Base-by-base conservation (phyloP, 2,888 invertebrate species). In the Plebejus anna region DNA sequence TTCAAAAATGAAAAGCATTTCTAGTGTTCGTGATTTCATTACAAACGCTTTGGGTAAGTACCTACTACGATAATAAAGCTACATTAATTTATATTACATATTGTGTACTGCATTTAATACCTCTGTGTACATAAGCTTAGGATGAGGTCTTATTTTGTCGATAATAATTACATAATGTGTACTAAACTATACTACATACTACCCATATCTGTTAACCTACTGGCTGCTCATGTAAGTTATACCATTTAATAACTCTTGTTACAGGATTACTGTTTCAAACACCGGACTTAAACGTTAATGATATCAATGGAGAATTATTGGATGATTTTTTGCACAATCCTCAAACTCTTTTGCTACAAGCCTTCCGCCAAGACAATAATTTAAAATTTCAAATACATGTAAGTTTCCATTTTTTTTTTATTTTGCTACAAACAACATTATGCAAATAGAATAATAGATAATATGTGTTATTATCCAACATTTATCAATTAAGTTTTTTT, bases 241-340 rank as follows among this genome's bases (percentile, higher is more conserved):
- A 38, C 0, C 6, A 38, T 38, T 1, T 7, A 42, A 7, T 38
- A 42, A 42, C 42, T 70, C 11, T 22, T 77, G 76, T 88, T 90
- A 79, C 86, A 94, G 94, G 89, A 80, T 83, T 86, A 66, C 90
- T 87, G 80, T 90, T 85, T 80, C 85, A 85, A 75, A 82, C 81
- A 77, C 78, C 82, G 22, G 82, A 85, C 61, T 78, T 89, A 61
- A 81, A 82, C 61, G 75, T 90, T 32, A 84, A 87, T 80, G 83
- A 82, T 9, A 83, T 84, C 79, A 84, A 88, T 55, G 89, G 89
- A 78, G 88, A 89, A 78, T 83, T 84, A 7, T 79, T 94, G 47
- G 82, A 86, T 76, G 89, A 92, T 78, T 94, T 94, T 77, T 85
- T 93, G 75, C 88, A 90, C 79, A 90, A 89, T 80, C 83, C 92